Percentiles rank a stretch among this genome's conserved stretches.
These are phyloP conservation scores for Drosophila micromelanica DNA, from an alignment of 1,140 invertebrate genomes.

Conservation along the genomic window DNA sequence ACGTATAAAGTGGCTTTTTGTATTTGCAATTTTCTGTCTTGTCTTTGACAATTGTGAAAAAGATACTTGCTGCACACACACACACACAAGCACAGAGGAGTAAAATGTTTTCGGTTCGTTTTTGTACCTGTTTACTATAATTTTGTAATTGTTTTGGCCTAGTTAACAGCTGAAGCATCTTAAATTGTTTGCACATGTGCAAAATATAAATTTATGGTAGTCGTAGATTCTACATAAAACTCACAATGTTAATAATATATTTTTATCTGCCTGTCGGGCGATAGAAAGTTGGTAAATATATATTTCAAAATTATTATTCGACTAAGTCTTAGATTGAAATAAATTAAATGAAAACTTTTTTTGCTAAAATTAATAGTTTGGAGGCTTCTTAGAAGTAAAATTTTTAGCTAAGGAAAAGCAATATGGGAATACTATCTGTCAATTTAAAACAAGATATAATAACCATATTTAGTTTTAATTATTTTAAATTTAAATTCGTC, in stretches of 20 bases:
- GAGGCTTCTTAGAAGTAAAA: too few relatives aligned
- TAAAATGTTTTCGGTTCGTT: slow-evolving; percentile 26
- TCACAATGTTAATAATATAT: background rate
- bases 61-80: slow-evolving; percentile 54
- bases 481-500: too few relatives aligned
- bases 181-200: slow-evolving; percentile 52
- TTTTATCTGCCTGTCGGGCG: background rate
- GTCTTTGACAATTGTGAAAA: slow-evolving; percentile 64
- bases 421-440: too few relatives aligned
- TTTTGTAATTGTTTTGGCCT: slow-evolving; percentile 72
- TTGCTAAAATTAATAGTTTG: too few relatives aligned
- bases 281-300: slow-evolving; percentile 2
- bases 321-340: too few relatives aligned
- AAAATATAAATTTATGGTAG: background rate
- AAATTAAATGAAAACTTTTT: too few relatives aligned
- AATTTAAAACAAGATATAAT: too few relatives aligned
- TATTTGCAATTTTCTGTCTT: slow-evolving; percentile 37
- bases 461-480: too few relatives aligned
- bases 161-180: slow-evolving; percentile 54
- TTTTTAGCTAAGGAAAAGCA: too few relatives aligned
- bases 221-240: background rate
- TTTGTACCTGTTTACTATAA: slow-evolving; percentile 43
- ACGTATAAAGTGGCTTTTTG: slow-evolving; percentile 55
- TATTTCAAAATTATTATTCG: background rate
- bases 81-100: slow-evolving; percentile 8